A percentile compares a stretch with the other conserved stretches of the same genome.
These are phyloP conservation scores for Periphyllus acericola DNA, from an alignment of 2,888 invertebrate genomes.

Conservation along the genomic window DNA sequence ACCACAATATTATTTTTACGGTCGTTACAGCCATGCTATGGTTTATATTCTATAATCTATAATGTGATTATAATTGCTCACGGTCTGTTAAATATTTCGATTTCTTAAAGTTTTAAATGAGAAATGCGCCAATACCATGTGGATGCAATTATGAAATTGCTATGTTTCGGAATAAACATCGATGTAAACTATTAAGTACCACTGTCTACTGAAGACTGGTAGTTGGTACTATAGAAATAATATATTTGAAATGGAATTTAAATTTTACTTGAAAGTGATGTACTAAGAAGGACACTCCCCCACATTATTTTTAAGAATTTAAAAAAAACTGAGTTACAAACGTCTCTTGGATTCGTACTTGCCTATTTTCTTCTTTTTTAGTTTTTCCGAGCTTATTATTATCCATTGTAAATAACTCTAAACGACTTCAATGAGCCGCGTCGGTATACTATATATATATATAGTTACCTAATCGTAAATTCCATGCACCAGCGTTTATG, in stretches of 20 bases:
- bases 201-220: too few relatives aligned
- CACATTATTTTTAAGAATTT: too few relatives aligned
- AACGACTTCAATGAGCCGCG: slow-evolving; percentile 1
- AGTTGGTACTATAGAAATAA: too few relatives aligned
- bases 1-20: slow-evolving; percentile 1
- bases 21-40: neutral
- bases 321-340: too few relatives aligned
- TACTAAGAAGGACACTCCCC: too few relatives aligned
- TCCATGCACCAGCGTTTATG: slow-evolving; percentile 14
- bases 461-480: neutral
- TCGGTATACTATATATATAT: neutral
- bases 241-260: too few relatives aligned
- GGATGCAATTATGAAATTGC: neutral
- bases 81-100: neutral
- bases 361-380: neutral
- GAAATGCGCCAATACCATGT: neutral
- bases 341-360: too few relatives aligned
- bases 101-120: slow-evolving; percentile 11
- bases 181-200: too few relatives aligned
- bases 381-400: neutral
- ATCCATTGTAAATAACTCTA: slow-evolving; percentile 20
- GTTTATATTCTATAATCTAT: too few relatives aligned
- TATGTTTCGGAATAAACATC: too few relatives aligned
- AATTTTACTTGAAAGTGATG: too few relatives aligned
- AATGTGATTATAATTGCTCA: slow-evolving; percentile 4